These are phyloP conservation scores for Dinomys branickii DNA, from an alignment of 2,113 vertebrate species.

Conservation along the genomic window DNA sequence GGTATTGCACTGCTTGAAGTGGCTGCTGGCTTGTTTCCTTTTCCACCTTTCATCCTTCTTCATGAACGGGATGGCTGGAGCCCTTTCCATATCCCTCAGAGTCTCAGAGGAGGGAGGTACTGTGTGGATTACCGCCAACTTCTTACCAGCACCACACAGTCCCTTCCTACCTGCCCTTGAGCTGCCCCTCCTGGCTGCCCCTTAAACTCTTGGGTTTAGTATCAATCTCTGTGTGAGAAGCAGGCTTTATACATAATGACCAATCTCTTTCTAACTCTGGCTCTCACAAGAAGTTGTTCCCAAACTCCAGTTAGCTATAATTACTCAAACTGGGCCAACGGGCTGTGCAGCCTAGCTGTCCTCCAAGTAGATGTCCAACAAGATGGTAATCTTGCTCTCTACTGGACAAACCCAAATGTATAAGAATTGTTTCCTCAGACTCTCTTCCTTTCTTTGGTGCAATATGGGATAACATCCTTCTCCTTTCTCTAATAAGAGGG, in stretches of 20 bases:
- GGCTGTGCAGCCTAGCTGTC: not conserved
- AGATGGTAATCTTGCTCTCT: not conserved
- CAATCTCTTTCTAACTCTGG: not conserved
- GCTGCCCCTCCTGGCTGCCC: too few species aligned
- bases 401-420: not conserved
- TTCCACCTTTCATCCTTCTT: not conserved
- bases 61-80: not conserved
- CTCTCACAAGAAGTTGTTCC: not conserved
- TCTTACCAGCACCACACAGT: not conserved
- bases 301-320: not conserved
- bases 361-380: not conserved
- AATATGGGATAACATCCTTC: not conserved
- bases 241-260: not conserved
- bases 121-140: not conserved
- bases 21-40: not conserved
- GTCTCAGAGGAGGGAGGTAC: not conserved
- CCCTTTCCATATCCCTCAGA: not conserved
- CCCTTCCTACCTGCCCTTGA: not conserved
- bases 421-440: not conserved
- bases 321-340: not conserved
- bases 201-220: not conserved
- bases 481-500: not conserved
- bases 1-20: not conserved
- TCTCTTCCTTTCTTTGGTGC: not conserved
- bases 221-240: not conserved